A percentile compares a stretch with the other conserved stretches of the same genome.
Evolutionary conservation across 2,888 invertebrate species (phyloP).

Genomic region (Ophion slaviceki): DNA sequence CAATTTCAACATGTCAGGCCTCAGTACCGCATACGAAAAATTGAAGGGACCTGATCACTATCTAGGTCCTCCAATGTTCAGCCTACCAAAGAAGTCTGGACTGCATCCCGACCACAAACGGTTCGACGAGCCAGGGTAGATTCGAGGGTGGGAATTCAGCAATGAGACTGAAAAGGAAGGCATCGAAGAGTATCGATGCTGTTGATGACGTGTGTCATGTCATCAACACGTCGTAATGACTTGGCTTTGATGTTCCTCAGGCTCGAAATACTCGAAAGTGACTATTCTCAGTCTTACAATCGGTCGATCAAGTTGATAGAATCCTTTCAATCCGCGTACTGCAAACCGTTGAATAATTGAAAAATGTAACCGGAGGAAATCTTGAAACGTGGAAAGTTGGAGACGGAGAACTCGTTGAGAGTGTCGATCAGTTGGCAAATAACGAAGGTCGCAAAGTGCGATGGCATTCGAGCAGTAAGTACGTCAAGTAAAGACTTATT

Average conservation of each 20-base stretch:
- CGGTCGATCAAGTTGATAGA: too few relatives aligned
- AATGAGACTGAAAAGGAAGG: background rate
- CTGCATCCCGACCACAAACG: background rate
- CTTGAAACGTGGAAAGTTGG: background rate
- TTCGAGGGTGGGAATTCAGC: background rate
- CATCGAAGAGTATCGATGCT: background rate
- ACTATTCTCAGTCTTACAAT: too few relatives aligned
- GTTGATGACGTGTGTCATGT: too few relatives aligned
- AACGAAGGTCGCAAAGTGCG: background rate
- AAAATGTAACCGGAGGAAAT: background rate
- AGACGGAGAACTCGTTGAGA: background rate
- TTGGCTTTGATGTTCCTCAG: too few relatives aligned
- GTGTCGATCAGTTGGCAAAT: background rate
- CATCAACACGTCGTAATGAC: too few relatives aligned
- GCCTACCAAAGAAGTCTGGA: background rate
- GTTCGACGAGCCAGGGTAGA: background rate
- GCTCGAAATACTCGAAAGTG: too few relatives aligned
- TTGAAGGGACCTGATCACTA: background rate
- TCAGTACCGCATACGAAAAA: background rate
- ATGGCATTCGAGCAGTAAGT: background rate
- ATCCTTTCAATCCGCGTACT: too few relatives aligned
- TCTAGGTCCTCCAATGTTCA: background rate
- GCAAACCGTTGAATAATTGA: too few relatives aligned
- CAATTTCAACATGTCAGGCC: background rate
- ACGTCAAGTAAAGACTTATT: conserved; percentile 2